A percentile compares a stretch with the other conserved stretches of the same genome.
phyloP scores from a whole-genome alignment of 2,113 vertebrate genomes.

The Morone saxatilis region DNA sequence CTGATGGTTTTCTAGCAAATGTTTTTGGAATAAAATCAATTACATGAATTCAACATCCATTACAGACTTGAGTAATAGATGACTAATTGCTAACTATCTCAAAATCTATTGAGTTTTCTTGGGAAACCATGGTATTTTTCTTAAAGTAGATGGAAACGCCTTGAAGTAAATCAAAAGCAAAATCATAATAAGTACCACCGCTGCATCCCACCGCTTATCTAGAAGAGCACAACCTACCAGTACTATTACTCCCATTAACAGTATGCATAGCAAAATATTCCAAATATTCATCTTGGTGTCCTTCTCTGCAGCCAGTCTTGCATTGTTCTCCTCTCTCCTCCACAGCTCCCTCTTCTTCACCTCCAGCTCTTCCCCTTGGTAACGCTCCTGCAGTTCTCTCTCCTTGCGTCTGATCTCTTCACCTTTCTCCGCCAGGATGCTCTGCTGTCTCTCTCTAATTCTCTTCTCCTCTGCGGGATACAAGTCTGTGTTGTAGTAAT shows the following conservation, averaged over 20 bases:
- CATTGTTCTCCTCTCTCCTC: conserved; percentile 60
- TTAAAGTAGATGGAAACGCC: fast-evolving
- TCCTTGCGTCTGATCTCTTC: conserved; percentile 29
- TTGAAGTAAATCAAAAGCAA: background rate
- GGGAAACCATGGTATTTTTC: background rate
- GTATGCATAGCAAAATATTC: fast-evolving
- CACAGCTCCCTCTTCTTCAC: conserved; percentile 36
- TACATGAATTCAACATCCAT: background rate
- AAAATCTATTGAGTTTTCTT: background rate
- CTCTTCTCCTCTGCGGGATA: conserved; percentile 61
- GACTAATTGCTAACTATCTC: background rate
- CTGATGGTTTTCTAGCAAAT: too few species aligned
- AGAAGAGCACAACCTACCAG: fast-evolving
- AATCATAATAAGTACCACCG: background rate
- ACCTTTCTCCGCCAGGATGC: conserved; percentile 46
- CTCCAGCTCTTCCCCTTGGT: conserved; percentile 54
- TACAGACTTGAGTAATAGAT: background rate
- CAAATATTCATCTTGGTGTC: fast-evolving
- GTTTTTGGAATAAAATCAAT: background rate
- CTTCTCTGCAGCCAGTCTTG: conserved; percentile 58
- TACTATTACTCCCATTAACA: fast-evolving
- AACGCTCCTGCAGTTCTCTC: background rate
- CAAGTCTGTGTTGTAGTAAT: conserved; percentile 19
- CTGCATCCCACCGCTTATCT: fast-evolving
- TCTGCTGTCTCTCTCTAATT: conserved; percentile 60